Percentiles rank a stretch among this genome's conserved stretches.
Conservation (phyloP, 2,113 vertebrate species). For the Halichoeres trimaculatus region DNA sequence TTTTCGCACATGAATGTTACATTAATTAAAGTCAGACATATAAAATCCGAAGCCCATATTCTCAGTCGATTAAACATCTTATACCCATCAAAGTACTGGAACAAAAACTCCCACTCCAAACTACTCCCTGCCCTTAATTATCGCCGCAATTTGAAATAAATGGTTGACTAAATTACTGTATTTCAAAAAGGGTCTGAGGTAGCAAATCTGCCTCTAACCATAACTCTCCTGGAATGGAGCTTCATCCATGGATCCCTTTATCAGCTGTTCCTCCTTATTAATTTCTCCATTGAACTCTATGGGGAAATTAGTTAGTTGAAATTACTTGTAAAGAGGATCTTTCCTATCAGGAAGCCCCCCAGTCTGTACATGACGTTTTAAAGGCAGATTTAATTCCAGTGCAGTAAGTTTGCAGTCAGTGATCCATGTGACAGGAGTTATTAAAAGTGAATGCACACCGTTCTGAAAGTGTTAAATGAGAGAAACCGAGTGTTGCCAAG, state of each 20-base stretch:
- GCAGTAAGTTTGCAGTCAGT: slow-evolving; percentile 34
- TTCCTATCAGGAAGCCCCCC: slow-evolving; percentile 54
- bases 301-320: slow-evolving; percentile 76
- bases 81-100: slow-evolving; percentile 24
- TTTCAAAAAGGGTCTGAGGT: slow-evolving; percentile 59
- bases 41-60: slow-evolving; percentile 20
- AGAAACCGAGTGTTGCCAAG: neutral
- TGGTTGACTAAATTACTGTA: slow-evolving; percentile 63
- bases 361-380: slow-evolving; percentile 50
- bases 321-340: slow-evolving; percentile 72
- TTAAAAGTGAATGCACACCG: slow-evolving; percentile 5
- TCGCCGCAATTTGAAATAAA: slow-evolving; percentile 62
- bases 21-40: slow-evolving; percentile 30
- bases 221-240: slow-evolving; percentile 50
- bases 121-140: slow-evolving; percentile 59
- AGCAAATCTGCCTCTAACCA: slow-evolving; percentile 61
- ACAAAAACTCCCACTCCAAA: slow-evolving; percentile 31
- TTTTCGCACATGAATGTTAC: slow-evolving; percentile 19
- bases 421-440: slow-evolving; percentile 18
- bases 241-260: slow-evolving; percentile 69
- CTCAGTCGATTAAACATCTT: slow-evolving; percentile 46
- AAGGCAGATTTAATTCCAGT: slow-evolving; percentile 53
- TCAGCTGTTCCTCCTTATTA: slow-evolving; percentile 73
- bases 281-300: slow-evolving; percentile 74
- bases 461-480: neutral